Evolutionary conservation across 1,140 invertebrate genomes (phyloP).

Genomic region (Neodiprion lecontei): DNA sequence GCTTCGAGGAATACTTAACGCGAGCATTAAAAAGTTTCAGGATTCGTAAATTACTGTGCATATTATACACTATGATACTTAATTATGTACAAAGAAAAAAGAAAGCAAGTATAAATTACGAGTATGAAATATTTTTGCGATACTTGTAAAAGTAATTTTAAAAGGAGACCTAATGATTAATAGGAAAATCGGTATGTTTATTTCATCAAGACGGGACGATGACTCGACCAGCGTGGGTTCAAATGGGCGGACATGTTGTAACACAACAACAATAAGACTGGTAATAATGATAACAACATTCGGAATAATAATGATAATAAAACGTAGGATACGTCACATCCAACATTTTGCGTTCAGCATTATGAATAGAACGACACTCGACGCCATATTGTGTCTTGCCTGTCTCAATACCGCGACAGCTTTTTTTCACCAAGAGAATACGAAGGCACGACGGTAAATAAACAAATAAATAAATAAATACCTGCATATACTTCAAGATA

Average conservation of each 20-base stretch:
- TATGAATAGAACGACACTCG: neutral
- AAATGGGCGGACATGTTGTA: neutral
- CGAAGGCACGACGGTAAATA: too few relatives aligned
- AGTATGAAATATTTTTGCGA: too few relatives aligned
- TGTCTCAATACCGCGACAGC: neutral
- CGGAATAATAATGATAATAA: neutral
- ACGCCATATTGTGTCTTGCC: neutral
- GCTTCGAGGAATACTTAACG: too few relatives aligned
- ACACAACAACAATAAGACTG: neutral
- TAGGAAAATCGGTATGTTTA: neutral
- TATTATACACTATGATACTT: too few relatives aligned
- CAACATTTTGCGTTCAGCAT: neutral
- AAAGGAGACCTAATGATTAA: neutral
- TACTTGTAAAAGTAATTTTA: too few relatives aligned
- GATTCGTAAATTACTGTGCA: too few relatives aligned
- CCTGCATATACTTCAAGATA: too few relatives aligned
- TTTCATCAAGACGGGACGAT: neutral
- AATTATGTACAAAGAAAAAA: too few relatives aligned
- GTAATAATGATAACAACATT: neutral
- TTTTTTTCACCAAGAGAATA: too few relatives aligned
- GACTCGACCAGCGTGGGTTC: slow-evolving; percentile 1
- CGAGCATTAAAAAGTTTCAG: too few relatives aligned
- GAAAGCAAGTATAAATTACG: too few relatives aligned
- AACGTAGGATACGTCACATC: neutral
- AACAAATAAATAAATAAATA: neutral